Evolutionary conservation across 37 sponge, comb jelly and placozoan genomes (phyloP).

Genomic region (Axinella damicornis): DNA sequence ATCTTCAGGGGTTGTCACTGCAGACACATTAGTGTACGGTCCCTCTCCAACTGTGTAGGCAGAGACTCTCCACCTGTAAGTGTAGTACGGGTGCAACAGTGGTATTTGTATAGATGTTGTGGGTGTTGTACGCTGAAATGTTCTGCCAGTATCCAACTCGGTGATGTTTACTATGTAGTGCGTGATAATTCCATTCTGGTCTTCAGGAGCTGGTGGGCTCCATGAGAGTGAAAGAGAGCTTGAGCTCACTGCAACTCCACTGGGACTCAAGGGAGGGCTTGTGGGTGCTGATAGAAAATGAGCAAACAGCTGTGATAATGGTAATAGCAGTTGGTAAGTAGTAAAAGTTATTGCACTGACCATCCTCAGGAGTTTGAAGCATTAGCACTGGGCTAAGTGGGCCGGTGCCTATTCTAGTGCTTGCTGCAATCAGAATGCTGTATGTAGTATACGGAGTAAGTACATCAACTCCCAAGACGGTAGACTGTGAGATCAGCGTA

Average conservation of each 20-base stretch:
- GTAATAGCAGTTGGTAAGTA: too few relatives aligned
- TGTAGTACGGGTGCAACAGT: slow-evolving; percentile 3
- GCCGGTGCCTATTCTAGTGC: slow-evolving; percentile 23
- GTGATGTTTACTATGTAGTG: not conserved
- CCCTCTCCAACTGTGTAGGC: slow-evolving; percentile 30
- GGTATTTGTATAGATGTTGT: slow-evolving; percentile 5
- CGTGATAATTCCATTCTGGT: slow-evolving; percentile 39
- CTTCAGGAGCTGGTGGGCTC: slow-evolving; percentile 13
- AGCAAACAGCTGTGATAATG: too few relatives aligned
- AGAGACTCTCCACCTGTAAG: slow-evolving; percentile 10
- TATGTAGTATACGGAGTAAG: slow-evolving; percentile 43
- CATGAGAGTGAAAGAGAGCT: slow-evolving; percentile 31
- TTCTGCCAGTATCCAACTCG: not conserved
- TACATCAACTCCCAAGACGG: not conserved
- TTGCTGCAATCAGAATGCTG: slow-evolving; percentile 35
- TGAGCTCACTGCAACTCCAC: not conserved
- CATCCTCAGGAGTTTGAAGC: slow-evolving; percentile 19
- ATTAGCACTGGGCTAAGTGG: slow-evolving; percentile 16
- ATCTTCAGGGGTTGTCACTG: not conserved
- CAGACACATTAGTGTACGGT: not conserved
- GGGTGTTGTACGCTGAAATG: not conserved
- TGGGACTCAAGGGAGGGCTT: slow-evolving; percentile 32
- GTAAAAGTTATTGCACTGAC: too few relatives aligned
- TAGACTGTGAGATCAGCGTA: not conserved
- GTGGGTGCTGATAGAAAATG: slow-evolving; percentile 20